Evolutionary conservation across 2,113 vertebrate genomes (phyloP), one percentile per base, ranked within the genome.

Genomic region (Fulmarus glacialis): DNA sequence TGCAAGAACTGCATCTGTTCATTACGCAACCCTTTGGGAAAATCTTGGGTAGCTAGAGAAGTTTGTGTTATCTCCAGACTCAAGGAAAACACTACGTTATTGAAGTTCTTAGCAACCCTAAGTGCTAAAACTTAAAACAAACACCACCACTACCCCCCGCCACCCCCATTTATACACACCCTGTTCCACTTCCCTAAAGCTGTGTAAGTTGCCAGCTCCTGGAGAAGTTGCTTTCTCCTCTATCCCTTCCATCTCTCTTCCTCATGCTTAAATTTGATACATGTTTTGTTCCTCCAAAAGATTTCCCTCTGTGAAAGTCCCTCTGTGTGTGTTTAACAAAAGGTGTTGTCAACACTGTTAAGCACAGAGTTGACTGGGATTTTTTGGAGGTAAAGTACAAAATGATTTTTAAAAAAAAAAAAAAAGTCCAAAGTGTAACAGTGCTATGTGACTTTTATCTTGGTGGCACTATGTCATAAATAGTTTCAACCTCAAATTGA

Each of bases 381-480:
- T 94, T 97, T 97, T 97, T 97, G 68, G 87, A 96, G 94, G 73
- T 97, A 93, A 96, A 97, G 94, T 97, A 94, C 91, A 93, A 97
- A 96, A 93, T 81, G 58, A 91, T 95, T 94, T 83, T 70, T n/a
- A n/a, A 23, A 43, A 18, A 92, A 55, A 84, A 79, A 70, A 92
- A 82, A 18, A 63, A 87, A 95, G 98, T 98, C 96, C 98, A 98
- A 98, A 98, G 98, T 98, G 73, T 98, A 97, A 93, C 78, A 85
- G 75, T 63, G 56, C 71, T 94, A 27, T 83, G 90, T 78, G 78
- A 67, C 90, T 98, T 97, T 98, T 98, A 98, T 98, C 98, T 98
- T 89, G 94, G 97, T 97, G 91, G 77, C 82, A 88, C 47, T 90
- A 2, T 93, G 97, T 97, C 8, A 36, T 96, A 96, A 97, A 97